Percentiles rank a stretch among this genome's conserved stretches.
phyloP scores from a whole-genome alignment of 2,797 vertebrate genomes.

The Lepilemur septentrionalis region DNA sequence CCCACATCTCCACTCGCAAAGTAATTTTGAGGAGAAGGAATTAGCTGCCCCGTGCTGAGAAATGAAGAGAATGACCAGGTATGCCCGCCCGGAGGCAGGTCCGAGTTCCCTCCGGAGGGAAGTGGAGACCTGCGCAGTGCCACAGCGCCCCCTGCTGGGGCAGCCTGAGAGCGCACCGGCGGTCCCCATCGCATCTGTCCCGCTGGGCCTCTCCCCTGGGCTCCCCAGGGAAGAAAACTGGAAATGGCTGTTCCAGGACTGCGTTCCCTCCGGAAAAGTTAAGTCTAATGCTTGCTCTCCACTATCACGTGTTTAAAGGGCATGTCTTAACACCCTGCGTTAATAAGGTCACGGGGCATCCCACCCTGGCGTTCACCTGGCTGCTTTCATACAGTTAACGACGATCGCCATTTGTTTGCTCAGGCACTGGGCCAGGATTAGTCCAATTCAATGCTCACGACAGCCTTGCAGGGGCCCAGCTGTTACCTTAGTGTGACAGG shows the following conservation, averaged over 20 bases:
- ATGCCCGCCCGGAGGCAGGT: accelerated
- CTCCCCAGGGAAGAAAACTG: neutral
- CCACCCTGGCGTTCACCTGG: neutral
- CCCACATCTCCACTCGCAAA: neutral
- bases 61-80: too few species aligned
- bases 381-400: accelerated
- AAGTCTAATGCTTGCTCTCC: neutral
- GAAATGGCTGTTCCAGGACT: neutral
- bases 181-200: too few species aligned
- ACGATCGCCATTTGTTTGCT: accelerated
- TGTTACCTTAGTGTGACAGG: neutral
- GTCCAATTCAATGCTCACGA: neutral
- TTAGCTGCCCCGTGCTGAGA: neutral
- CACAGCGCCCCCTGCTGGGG: neutral
- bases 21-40: neutral
- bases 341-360: neutral
- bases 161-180: accelerated
- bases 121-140: accelerated
- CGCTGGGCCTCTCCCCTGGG: accelerated
- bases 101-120: accelerated
- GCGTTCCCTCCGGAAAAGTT: neutral
- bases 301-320: neutral
- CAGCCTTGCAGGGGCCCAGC: neutral
- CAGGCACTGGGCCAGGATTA: accelerated
- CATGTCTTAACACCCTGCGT: neutral